Base-by-base conservation (phyloP, 2,113 vertebrate species). In the Carettochelys insculpta region DNA sequence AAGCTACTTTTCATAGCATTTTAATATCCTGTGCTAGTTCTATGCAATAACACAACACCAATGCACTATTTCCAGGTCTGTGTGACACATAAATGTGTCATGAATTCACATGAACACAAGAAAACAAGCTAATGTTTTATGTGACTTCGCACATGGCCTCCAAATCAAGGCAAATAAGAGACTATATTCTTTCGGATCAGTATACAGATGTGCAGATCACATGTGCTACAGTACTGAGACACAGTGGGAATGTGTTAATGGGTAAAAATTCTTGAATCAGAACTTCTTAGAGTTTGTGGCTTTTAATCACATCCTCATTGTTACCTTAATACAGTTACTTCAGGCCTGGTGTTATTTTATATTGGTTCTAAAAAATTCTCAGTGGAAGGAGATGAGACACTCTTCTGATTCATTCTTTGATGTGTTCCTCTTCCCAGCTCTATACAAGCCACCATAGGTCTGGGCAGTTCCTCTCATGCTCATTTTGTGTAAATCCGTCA, bases 341-440 rank as follows among this genome's bases (percentile, higher is more conserved):
- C 82, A 94, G 91, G 83, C 52, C 58, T 20, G 68, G 54, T 27
- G 14, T 5, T 88, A 85, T 1, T 91, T 87, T 58, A 45, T 92
- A 94, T 85, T 22, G 45, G 86, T 91, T 95, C 90, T 91, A 92
- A 89, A 92, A 90, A 94, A 83, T 79, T 77, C 65, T 87, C 87
- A 34, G 52, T 89, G 82, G 82, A 82, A 84, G 88, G 86, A 84
- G 85, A 82, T 1, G 0, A 90, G 93, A 93, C 22, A 45, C 93
- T 24, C n/a, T 82, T 85, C 50, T 6, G 3, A 90, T 82, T 86
- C 41, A 11, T 14, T 76, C 2, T 17, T 45, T 87, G 86, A 95
- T 85, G 65, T 94, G 86, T 77, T 54, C 91, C 92, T 95, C 87
- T 94, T 86, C 17, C 24, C 19, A 77, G 58, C 85, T 47, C 84